Evolutionary conservation across 1,140 invertebrate species (phyloP).

Genomic region (Anadara kagoshimensis): DNA sequence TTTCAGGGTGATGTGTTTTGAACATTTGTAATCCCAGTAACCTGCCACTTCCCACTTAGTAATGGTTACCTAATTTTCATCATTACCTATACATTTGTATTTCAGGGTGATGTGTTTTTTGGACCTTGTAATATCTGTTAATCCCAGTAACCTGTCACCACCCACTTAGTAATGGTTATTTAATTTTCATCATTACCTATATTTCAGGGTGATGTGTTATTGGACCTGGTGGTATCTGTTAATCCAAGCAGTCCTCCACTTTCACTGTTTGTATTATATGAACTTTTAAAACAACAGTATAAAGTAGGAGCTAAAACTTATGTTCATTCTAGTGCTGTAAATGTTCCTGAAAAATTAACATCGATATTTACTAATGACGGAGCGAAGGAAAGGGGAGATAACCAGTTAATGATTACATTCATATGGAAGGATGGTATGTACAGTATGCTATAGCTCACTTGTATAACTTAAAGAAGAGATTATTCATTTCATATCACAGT

Average conservation of each 20-base stretch:
- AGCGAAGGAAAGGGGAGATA: slow-evolving; percentile 54
- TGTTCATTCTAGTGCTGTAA: slow-evolving; percentile 80
- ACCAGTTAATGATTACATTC: slow-evolving; percentile 78
- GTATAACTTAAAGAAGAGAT: too few species aligned
- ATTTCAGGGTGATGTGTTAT: slow-evolving; percentile 70
- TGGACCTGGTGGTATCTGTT: slow-evolving; percentile 82
- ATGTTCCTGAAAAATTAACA: slow-evolving; percentile 68
- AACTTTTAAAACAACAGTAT: slow-evolving; percentile 74
- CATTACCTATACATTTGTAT: slow-evolving; percentile 55
- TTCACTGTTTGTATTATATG: slow-evolving; percentile 79
- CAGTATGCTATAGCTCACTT: too few species aligned
- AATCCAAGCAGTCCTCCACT: slow-evolving; percentile 81
- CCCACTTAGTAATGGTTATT: too few species aligned
- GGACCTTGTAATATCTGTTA: too few species aligned
- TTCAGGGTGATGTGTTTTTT: slow-evolving; percentile 45
- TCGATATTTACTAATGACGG: slow-evolving; percentile 57
- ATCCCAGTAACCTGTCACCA: too few species aligned
- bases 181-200: slow-evolving; percentile 52
- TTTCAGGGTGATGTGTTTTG: too few species aligned
- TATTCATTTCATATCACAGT: too few species aligned
- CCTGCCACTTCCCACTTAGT: too few species aligned
- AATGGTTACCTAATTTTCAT: background rate
- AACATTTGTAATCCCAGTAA: too few species aligned
- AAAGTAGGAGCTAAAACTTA: slow-evolving; percentile 76
- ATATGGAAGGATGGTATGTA: slow-evolving; percentile 86